Percentiles rank a stretch among this genome's conserved stretches.
These are phyloP conservation scores for Minunthozetes semirufus DNA, from an alignment of 2,888 invertebrate species.

Conservation along the genomic window DNA sequence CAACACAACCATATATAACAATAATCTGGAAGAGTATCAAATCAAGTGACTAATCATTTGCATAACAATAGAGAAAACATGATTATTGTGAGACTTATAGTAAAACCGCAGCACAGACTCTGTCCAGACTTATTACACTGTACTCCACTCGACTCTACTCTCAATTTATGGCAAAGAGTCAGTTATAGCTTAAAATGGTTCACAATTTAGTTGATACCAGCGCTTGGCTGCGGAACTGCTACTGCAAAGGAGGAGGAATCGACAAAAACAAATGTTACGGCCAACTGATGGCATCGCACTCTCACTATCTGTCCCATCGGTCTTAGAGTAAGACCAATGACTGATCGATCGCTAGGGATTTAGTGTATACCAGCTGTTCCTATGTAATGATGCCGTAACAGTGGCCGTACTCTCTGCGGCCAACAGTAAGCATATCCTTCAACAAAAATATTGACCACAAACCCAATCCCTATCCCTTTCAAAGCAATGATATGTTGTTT, in stretches of 20 bases:
- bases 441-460: background rate
- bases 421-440: background rate
- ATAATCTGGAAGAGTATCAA: conserved; percentile 18
- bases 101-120: conserved; percentile 1
- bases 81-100: conserved; percentile 6
- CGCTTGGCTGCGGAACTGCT: background rate
- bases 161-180: background rate
- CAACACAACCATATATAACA: background rate
- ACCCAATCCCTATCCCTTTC: background rate
- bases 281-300: background rate
- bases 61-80: conserved; percentile 24
- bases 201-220: background rate
- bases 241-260: background rate
- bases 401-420: background rate
- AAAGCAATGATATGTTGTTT: conserved; percentile 5
- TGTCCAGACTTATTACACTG: background rate
- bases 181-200: background rate
- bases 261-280: conserved; percentile 16
- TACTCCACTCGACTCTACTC: background rate
- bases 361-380: conserved; percentile 4
- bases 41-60: conserved; percentile 19
- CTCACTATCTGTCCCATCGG: background rate
- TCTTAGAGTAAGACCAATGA: background rate
- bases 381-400: conserved; percentile 2
- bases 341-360: conserved; percentile 16